Percentiles rank a stretch among this genome's conserved stretches.
Conservation (phyloP, 2,888 invertebrate species). For the Nezara viridula region DNA sequence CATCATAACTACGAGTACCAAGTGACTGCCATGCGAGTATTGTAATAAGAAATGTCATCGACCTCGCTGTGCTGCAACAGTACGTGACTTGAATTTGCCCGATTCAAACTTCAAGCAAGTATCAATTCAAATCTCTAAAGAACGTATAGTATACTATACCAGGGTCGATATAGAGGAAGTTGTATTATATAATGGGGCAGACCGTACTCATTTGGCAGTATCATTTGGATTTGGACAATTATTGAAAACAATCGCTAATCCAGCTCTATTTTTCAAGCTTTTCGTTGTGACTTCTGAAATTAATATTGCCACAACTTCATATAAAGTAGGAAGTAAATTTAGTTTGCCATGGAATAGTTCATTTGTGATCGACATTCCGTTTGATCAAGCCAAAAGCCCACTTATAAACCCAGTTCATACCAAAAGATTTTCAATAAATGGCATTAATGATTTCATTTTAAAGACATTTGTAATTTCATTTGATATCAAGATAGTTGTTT, state of each 20-base stretch:
- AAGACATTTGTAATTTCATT: no score
- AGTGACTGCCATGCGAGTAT: background rate
- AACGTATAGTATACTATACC: background rate
- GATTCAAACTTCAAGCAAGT: background rate
- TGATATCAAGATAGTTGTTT: no score
- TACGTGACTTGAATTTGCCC: background rate
- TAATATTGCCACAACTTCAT: no score
- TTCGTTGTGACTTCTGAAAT: no score
- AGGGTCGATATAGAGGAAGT: background rate
- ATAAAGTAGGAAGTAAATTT: no score
- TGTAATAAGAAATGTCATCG: conserved; percentile 3
- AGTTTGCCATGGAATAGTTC: no score
- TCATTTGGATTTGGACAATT: background rate
- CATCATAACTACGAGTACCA: background rate
- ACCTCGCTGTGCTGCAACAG: background rate
- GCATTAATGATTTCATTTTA: no score
- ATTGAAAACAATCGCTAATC: background rate
- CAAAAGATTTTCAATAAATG: no score
- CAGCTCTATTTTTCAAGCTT: no score
- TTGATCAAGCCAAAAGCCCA: no score
- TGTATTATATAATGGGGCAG: background rate
- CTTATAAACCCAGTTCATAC: no score
- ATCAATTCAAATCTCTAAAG: background rate
- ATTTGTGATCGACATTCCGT: no score
- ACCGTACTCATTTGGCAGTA: background rate